phyloP scores from a whole-genome alignment of 2,888 invertebrate species.

The Desoria tigrina region DNA sequence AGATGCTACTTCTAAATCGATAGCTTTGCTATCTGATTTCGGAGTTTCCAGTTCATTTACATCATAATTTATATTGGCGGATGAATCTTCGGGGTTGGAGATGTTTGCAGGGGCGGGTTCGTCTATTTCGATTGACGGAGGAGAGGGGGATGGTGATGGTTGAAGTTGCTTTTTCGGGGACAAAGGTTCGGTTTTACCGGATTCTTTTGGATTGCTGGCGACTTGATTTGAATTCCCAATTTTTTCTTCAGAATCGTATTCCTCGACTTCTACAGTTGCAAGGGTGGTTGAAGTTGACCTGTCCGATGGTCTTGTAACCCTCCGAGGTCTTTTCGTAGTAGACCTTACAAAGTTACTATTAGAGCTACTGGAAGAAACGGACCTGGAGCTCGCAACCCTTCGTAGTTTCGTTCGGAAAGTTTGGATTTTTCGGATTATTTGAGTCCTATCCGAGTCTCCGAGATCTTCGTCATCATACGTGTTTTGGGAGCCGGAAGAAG shows the following conservation, averaged over 20 bases:
- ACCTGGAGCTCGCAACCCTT: background rate
- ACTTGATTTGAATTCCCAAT: background rate
- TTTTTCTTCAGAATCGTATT: too few species aligned
- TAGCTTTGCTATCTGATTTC: background rate
- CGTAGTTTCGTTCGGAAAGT: slow-evolving; percentile 25
- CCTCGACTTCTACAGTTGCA: too few species aligned
- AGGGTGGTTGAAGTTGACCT: background rate
- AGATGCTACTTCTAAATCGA: background rate
- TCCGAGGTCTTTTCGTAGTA: slow-evolving; percentile 41
- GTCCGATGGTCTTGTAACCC: slow-evolving; percentile 38
- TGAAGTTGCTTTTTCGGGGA: too few species aligned
- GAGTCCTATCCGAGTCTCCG: slow-evolving; percentile 23
- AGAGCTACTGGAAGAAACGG: background rate
- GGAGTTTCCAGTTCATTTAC: too few species aligned
- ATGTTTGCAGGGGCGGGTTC: too few species aligned
- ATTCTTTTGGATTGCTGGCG: background rate
- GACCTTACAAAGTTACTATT: background rate
- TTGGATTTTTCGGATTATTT: slow-evolving; percentile 43
- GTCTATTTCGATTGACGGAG: too few species aligned
- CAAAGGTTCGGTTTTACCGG: too few species aligned
- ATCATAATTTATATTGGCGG: too few species aligned
- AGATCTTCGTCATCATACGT: slow-evolving; percentile 27
- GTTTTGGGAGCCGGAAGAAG: slow-evolving; percentile 17
- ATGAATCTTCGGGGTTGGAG: too few species aligned
- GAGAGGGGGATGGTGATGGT: too few species aligned